Evolutionary conservation across 2,797 vertebrate genomes (phyloP), one percentile per base, ranked within the genome.

Genomic region (Taeniopygia guttata): DNA sequence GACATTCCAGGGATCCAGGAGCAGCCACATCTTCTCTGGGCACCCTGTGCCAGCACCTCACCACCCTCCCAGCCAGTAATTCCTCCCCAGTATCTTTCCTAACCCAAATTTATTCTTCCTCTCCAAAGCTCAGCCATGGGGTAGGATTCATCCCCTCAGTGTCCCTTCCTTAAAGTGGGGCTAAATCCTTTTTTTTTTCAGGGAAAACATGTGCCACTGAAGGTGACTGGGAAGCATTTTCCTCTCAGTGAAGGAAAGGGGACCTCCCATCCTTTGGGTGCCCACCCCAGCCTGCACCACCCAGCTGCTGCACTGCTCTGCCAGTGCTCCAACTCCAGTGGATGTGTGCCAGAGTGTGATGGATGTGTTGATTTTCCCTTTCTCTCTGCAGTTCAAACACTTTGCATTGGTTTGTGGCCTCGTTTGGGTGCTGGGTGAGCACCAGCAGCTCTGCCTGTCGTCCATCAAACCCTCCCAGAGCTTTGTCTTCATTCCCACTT

Each of bases 371-470:
- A 82, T 93, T 96, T 96, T 97, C 93, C 52, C 64, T 80, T 73
- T 86, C 79, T 87, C 84, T 63, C 78, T 88, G 87, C 67, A 56
- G 79, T 77, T 96, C 90, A 91, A 91, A 89, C 93, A 78, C 93
- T 96, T 94, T 97, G 97, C 97, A 97, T 96, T 96, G 97, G 97
- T 97, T 97, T 96, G 96, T 95, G 96, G 84, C 96, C 97, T 95
- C 6, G 13, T 96, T 96, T 96, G 95, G 95, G 63, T 93, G 91
- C 89, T 88, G 97, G 95, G 60, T 36, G 96, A 97, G 96, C 13
- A 26, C 88, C 94, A 83, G 94, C 82, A 64, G 94, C 84, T 69
- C 70, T 92, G 87, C 93, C 93, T 22, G 7, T 97, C 70, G 19
- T 97, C 94, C 96, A 92, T 97, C 97, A 97, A 93, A 93, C 18